Evolutionary conservation across 1,140 invertebrate species (phyloP).

Genomic region (Holcopasites calliopsidis): DNA sequence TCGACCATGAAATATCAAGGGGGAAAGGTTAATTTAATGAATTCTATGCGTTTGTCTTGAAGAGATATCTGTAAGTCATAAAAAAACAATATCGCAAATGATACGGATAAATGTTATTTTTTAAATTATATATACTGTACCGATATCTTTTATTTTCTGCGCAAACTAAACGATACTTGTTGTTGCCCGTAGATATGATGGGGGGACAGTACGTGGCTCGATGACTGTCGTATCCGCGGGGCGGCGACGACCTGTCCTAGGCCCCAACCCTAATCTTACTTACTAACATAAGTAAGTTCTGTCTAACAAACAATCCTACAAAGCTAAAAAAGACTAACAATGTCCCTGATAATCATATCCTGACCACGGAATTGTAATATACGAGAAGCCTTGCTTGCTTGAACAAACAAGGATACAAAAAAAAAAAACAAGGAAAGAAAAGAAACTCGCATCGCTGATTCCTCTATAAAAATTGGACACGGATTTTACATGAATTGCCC

Average conservation of each 20-base stretch:
- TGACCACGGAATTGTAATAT: conserved; percentile 77
- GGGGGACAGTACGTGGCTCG: conserved; percentile 81
- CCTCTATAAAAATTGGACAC: conserved; percentile 48
- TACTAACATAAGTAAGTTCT: conserved; percentile 81
- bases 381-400: conserved; percentile 78
- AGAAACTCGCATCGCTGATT: conserved; percentile 26
- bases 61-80: neutral
- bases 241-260: conserved; percentile 81
- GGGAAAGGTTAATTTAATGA: neutral
- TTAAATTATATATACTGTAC: conserved; percentile 36
- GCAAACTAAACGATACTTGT: conserved; percentile 80
- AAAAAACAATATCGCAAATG: too few relatives aligned
- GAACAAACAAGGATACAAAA: conserved; percentile 31
- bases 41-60: neutral
- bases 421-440: too few relatives aligned
- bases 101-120: too few relatives aligned
- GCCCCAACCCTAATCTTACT: conserved; percentile 80
- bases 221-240: conserved; percentile 81
- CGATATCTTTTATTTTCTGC: conserved; percentile 76
- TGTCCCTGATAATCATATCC: conserved; percentile 72
- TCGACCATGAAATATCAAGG: neutral
- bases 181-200: conserved; percentile 81
- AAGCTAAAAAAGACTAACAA: conserved; percentile 71
- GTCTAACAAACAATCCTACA: conserved; percentile 79
- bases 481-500: conserved; percentile 73